These are phyloP conservation scores for Metopolophium dirhodum DNA, from an alignment of 1,140 invertebrate species.

Conservation along the genomic window DNA sequence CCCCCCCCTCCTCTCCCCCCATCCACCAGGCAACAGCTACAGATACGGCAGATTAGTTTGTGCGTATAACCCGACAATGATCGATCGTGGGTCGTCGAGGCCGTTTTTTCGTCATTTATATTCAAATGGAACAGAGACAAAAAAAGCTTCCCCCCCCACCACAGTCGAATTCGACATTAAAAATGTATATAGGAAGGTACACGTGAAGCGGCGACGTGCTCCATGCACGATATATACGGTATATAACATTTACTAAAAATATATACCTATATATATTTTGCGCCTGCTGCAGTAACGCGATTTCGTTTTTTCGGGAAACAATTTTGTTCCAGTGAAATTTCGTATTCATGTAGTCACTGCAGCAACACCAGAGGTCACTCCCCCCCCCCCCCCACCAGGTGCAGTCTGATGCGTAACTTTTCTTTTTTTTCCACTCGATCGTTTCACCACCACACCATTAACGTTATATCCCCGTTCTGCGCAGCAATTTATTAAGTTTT, in stretches of 20 bases:
- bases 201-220: neutral
- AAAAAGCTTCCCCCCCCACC: neutral
- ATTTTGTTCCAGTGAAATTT: neutral
- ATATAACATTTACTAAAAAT: neutral
- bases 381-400: too few species aligned
- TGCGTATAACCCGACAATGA: neutral
- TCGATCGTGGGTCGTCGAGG: neutral
- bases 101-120: neutral
- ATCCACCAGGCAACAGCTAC: too few species aligned
- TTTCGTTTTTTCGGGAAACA: constrained; percentile 20
- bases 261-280: neutral
- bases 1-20: too few species aligned
- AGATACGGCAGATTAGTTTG: neutral
- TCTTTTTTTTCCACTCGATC: neutral
- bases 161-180: neutral
- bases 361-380: neutral
- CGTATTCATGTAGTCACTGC: constrained; percentile 13
- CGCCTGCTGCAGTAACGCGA: neutral
- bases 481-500: constrained; percentile 37
- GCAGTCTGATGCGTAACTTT: neutral
- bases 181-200: neutral
- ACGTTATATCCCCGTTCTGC: neutral
- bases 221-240: neutral
- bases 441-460: neutral
- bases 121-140: neutral